phyloP scores from a whole-genome alignment of 2,888 invertebrate genomes.

The Rhamnusium bicolor region DNA sequence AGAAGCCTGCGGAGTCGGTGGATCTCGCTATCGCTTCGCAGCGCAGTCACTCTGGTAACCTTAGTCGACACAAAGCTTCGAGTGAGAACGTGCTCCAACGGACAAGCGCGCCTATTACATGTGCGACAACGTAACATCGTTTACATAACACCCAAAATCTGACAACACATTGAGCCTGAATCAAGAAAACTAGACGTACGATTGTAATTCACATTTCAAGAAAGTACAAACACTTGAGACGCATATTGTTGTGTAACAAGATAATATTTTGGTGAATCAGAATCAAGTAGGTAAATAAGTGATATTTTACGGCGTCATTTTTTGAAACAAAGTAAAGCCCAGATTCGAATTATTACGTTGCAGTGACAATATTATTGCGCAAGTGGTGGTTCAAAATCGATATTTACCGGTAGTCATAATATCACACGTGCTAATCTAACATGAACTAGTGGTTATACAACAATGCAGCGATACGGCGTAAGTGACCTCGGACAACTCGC shows the following conservation, averaged over 20 bases:
- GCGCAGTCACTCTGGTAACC: conserved; percentile 33
- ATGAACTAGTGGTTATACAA: conserved; percentile 43
- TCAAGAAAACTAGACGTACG: not conserved
- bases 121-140: conserved; percentile 50
- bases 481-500: conserved; percentile 37
- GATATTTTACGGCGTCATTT: conserved; percentile 20
- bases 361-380: conserved; percentile 39
- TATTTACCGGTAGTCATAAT: conserved; percentile 32
- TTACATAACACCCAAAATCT: conserved; percentile 49
- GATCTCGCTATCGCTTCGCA: not conserved
- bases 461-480: conserved; percentile 48
- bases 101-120: conserved; percentile 40
- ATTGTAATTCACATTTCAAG: not conserved
- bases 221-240: not conserved
- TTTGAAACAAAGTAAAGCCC: not conserved
- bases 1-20: not conserved
- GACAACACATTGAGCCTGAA: conserved; percentile 27
- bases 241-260: conserved; percentile 22
- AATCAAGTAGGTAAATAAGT: conserved; percentile 13
- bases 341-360: not conserved
- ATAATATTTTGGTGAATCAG: conserved; percentile 22
- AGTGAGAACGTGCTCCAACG: conserved; percentile 29
- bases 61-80: conserved; percentile 30
- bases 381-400: conserved; percentile 46
- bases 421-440: conserved; percentile 38